A percentile compares a stretch with the other conserved stretches of the same genome.
These are phyloP conservation scores for Tromatobia lineatoria DNA, from an alignment of 2,888 invertebrate genomes.

Conservation along the genomic window DNA sequence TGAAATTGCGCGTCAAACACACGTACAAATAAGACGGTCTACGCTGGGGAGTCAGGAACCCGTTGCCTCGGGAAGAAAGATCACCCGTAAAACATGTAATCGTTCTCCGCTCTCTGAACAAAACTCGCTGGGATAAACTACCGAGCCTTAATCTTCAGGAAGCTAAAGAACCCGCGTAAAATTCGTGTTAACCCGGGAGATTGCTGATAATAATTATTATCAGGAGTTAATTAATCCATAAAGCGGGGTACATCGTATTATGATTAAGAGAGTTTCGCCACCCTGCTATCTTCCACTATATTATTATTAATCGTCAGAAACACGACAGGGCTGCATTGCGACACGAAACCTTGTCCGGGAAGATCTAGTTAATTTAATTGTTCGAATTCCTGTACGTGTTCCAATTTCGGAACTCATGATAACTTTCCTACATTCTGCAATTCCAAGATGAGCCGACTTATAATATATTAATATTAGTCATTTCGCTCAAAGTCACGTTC, in stretches of 20 bases:
- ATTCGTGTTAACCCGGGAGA: background rate
- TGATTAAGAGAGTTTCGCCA: constrained; percentile 6
- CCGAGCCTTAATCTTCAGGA: constrained; percentile 4
- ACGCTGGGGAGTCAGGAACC: background rate
- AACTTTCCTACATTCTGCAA: background rate
- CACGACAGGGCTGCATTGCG: background rate
- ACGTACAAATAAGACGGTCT: constrained; percentile 24
- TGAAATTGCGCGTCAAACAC: constrained; percentile 63
- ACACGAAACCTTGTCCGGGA: background rate
- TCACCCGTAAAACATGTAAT: constrained; percentile 62
- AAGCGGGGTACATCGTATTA: background rate
- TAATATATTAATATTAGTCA: background rate
- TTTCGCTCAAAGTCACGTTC: no score
- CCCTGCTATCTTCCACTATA: background rate
- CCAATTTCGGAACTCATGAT: no score
- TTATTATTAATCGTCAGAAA: constrained; percentile 5
- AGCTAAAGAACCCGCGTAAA: background rate
- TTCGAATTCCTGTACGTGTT: no score
- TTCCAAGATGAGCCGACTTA: background rate
- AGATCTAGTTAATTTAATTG: background rate
- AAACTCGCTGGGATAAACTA: constrained; percentile 20
- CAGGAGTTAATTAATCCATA: constrained; percentile 17
- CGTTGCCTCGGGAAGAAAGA: constrained; percentile 40
- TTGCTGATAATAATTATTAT: constrained; percentile 20
- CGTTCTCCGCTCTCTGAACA: constrained; percentile 24